Conservation (phyloP, 2,797 vertebrate genomes). For the Merluccius polli region DNA sequence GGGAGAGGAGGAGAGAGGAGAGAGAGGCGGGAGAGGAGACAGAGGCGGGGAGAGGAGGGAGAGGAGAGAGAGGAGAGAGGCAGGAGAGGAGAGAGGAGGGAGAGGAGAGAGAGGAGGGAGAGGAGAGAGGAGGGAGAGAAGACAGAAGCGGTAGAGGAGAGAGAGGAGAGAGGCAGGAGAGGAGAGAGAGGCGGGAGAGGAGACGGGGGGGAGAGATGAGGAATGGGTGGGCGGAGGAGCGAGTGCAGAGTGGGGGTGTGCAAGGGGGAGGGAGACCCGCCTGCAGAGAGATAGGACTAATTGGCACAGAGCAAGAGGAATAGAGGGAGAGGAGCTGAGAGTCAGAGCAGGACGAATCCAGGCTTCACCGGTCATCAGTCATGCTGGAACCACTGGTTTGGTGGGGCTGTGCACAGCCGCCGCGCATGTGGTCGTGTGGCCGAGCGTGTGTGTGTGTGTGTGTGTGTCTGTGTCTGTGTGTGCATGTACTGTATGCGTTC, state of each 20-base stretch:
- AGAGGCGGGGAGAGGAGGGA: too few relatives aligned
- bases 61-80: constrained; percentile 16
- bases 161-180: not conserved
- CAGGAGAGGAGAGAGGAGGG: not conserved
- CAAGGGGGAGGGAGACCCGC: constrained; percentile 31
- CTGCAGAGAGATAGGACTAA: constrained; percentile 59
- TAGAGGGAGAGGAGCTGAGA: constrained; percentile 25
- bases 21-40: too few relatives aligned
- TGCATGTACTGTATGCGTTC: not conserved
- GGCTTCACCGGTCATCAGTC: constrained; percentile 62
- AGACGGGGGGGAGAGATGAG: constrained; percentile 16
- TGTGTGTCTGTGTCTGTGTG: not conserved
- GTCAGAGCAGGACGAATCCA: constrained; percentile 48
- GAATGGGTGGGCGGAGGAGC: not conserved
- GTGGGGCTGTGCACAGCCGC: not conserved
- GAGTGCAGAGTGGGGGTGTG: not conserved
- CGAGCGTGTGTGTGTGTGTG: too few relatives aligned
- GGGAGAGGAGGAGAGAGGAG: too few relatives aligned
- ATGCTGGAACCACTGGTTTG: constrained; percentile 28
- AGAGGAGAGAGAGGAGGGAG: constrained; percentile 29
- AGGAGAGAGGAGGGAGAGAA: constrained; percentile 20
- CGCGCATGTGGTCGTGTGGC: not conserved
- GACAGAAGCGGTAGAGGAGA: constrained; percentile 37
- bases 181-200: not conserved
- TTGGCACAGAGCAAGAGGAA: constrained; percentile 56